phyloP scores from a whole-genome alignment of 2,797 vertebrate species.

The Cetoscarus ocellatus region DNA sequence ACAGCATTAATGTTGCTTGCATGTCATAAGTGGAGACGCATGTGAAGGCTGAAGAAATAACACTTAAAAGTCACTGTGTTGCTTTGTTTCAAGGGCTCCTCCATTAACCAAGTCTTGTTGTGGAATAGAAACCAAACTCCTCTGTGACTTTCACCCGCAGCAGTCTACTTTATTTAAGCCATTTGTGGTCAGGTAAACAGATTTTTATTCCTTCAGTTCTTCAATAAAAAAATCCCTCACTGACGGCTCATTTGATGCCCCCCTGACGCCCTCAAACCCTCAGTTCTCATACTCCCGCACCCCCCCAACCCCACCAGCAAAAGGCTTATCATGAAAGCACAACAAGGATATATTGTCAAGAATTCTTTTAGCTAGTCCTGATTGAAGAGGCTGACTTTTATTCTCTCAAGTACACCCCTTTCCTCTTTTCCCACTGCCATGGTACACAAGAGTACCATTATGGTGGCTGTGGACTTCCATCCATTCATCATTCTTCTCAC shows the following conservation, averaged over 20 bases:
- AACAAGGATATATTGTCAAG: conserved; percentile 86
- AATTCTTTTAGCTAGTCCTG: conserved; percentile 83
- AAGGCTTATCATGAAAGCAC: conserved; percentile 83
- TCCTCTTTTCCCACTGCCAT: conserved; percentile 68
- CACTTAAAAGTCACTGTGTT: conserved; percentile 49
- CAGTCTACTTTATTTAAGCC: conserved; percentile 63
- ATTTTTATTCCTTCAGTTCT: conserved; percentile 75
- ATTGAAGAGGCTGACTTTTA: conserved; percentile 84
- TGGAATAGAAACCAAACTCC: conserved; percentile 56
- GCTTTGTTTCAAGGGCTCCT: conserved; percentile 51
- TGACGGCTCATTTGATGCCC: conserved; percentile 74
- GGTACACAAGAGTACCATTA: conserved; percentile 79
- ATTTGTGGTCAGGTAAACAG: conserved; percentile 79
- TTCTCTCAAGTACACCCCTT: conserved; percentile 75
- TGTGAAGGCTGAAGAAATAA: conserved; percentile 39
- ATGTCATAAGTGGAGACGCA: conserved; percentile 31
- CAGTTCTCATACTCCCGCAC: conserved; percentile 53
- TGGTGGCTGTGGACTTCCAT: conserved; percentile 75
- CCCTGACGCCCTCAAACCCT: conserved; percentile 45
- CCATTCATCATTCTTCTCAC: conserved; percentile 83
- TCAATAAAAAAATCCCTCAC: conserved; percentile 68
- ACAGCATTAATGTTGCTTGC: conserved; percentile 18
- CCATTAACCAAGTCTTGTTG: conserved; percentile 50
- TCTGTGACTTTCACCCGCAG: conserved; percentile 67
- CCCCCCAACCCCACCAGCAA: conserved; percentile 49